A percentile compares a stretch with the other conserved stretches of the same genome.
Conservation (phyloP, 2,888 invertebrate species). For the Leuctra nigra region DNA sequence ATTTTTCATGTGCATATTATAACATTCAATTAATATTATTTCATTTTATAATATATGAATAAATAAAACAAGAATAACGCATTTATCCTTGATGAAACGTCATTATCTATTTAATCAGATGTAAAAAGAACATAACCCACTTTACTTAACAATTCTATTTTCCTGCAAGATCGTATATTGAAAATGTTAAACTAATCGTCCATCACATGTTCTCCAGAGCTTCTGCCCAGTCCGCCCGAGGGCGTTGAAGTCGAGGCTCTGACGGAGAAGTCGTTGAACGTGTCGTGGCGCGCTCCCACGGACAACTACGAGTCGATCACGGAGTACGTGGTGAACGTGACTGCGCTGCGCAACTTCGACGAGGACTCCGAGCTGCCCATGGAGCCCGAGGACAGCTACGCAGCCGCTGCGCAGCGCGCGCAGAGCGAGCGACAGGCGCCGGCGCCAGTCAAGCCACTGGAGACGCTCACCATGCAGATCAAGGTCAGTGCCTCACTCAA, state of each 20-base stretch:
- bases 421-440: constrained; percentile 35
- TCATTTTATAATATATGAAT: too few relatives aligned
- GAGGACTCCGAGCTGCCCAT: constrained; percentile 24
- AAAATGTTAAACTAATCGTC: background rate
- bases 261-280: constrained; percentile 62
- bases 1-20: too few relatives aligned
- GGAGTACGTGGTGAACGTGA: constrained; percentile 65
- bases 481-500: constrained; percentile 33
- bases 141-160: too few relatives aligned
- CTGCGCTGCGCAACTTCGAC: constrained; percentile 62
- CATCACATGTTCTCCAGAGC: constrained; percentile 48
- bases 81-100: too few relatives aligned
- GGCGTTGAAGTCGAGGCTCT: constrained; percentile 64
- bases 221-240: constrained; percentile 68
- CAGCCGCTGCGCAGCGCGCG: constrained; percentile 34
- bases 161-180: too few relatives aligned
- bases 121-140: too few relatives aligned
- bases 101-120: too few relatives aligned
- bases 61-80: too few relatives aligned
- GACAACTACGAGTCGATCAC: constrained; percentile 57
- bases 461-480: constrained; percentile 40
- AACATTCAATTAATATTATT: too few relatives aligned
- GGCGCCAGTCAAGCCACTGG: constrained; percentile 10
- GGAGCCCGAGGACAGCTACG: constrained; percentile 26
- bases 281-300: constrained; percentile 62